These are phyloP conservation scores for Thryonomys swinderianus DNA, from an alignment of 2,113 vertebrate genomes.

Conservation along the genomic window DNA sequence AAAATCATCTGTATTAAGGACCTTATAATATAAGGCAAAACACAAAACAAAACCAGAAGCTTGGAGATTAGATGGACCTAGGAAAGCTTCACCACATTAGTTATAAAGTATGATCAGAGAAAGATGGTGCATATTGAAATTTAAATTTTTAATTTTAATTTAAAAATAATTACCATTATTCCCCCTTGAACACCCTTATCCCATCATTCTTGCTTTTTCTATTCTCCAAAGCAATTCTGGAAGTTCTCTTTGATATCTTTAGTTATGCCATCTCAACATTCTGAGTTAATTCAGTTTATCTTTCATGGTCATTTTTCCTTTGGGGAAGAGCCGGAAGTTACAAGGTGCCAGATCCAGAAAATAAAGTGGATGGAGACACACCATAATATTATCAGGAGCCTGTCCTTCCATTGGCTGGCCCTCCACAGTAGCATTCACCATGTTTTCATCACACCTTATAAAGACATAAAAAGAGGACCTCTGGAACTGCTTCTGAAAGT, in stretches of 20 bases:
- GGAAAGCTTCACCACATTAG: not conserved
- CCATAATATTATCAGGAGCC: not conserved
- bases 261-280: not conserved
- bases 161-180: not conserved
- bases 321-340: not conserved
- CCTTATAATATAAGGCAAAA: not conserved
- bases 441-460: not conserved
- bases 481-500: not conserved
- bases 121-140: not conserved
- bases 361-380: not conserved
- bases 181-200: not conserved
- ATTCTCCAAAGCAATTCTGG: not conserved
- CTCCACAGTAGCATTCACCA: not conserved
- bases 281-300: not conserved
- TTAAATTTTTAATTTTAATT: not conserved
- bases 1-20: conserved; percentile 37
- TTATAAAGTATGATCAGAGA: not conserved
- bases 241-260: not conserved
- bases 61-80: not conserved
- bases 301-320: not conserved
- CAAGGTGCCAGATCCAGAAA: not conserved
- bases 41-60: not conserved
- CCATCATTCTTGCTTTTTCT: not conserved
- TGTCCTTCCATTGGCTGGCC: not conserved
- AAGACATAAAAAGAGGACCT: not conserved